Conservation (phyloP, 2,888 invertebrate species). For the Colletes collaris region DNA sequence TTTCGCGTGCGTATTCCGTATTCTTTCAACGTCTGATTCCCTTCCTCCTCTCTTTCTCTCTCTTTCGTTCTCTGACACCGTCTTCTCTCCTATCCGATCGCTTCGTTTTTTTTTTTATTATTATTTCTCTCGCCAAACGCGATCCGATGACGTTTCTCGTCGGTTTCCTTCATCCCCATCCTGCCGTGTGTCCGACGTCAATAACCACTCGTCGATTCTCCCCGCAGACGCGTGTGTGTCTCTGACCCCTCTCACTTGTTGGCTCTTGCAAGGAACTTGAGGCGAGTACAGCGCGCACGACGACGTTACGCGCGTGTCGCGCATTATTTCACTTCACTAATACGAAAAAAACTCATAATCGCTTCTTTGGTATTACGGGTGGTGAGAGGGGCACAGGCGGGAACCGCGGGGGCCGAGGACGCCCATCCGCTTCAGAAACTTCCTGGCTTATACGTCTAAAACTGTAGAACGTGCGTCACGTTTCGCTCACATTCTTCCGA, state of each 20-base stretch:
- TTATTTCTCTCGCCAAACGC: constrained; percentile 33
- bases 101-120: not conserved
- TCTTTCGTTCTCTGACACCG: not conserved
- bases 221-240: constrained; percentile 36
- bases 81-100: constrained; percentile 27
- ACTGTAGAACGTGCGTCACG: constrained; percentile 57
- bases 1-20: constrained; percentile 30
- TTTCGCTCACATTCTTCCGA: constrained; percentile 54
- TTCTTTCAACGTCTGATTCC: constrained; percentile 9
- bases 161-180: constrained; percentile 28
- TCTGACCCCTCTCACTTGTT: constrained; percentile 47
- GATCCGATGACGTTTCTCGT: constrained; percentile 51
- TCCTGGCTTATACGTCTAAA: constrained; percentile 60
- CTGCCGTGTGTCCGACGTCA: constrained; percentile 43
- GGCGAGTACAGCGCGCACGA: constrained; percentile 63
- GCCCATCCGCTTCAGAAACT: constrained; percentile 61
- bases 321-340: constrained; percentile 76
- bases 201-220: constrained; percentile 56
- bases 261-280: constrained; percentile 70
- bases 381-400: constrained; percentile 64
- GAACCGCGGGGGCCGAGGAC: constrained; percentile 37
- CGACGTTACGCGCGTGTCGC: constrained; percentile 40
- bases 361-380: constrained; percentile 81
- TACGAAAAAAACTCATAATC: constrained; percentile 77
- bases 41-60: not conserved